Base-by-base conservation (phyloP, 2,797 vertebrate species). In the Enteromius unitaeniatus region DNA sequence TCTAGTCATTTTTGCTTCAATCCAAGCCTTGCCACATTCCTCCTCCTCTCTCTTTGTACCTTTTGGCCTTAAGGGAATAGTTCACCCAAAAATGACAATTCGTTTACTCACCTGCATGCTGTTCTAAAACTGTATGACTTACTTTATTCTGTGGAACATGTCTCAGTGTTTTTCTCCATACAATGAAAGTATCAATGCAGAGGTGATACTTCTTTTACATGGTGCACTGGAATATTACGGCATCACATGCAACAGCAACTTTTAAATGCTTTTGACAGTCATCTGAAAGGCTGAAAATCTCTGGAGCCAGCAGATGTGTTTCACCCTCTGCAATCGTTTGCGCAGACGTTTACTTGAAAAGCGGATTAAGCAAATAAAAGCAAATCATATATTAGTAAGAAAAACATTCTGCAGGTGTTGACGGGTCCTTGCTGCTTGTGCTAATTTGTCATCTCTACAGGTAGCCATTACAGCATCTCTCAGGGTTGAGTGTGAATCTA, bases 361-460 rank as follows among this genome's bases (percentile, higher is more conserved):
- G 13, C 40, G 17, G 76, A 78, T 78, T 78, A 84, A 78, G 75
- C 65, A 78, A 77, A 83, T 83, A 79, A 79, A 84, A 75, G 68
- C 55, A 76, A 85, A 84, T 84, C 42, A 72, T 84, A 78, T 78
- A 62, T 72, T 84, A 85, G 84, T 14, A 78, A 72, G 55, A 72
- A 78, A 84, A 84, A 78, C 67, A 84, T 84, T 84, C 40, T 34
- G 53, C 84, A 47, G 69, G 62, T 72, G 51, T 82, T 69, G 84
- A 53, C 78, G 7, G 76, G 85, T 23, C n/a, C 64, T 79, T 75
- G 85, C 89, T 88, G 91, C 83, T 86, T 69, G 86, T 89, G 87
- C 88, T 86, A 89, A 92, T 93, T 91, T 92, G 89, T 90, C 74
- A 85, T 86, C 76, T 89, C 89, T 90, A 89, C 92, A 91, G 91